Percentiles rank a stretch among this genome's conserved stretches.
Evolutionary conservation across 2,888 invertebrate species (phyloP).

Genomic region (Mythimna impura): DNA sequence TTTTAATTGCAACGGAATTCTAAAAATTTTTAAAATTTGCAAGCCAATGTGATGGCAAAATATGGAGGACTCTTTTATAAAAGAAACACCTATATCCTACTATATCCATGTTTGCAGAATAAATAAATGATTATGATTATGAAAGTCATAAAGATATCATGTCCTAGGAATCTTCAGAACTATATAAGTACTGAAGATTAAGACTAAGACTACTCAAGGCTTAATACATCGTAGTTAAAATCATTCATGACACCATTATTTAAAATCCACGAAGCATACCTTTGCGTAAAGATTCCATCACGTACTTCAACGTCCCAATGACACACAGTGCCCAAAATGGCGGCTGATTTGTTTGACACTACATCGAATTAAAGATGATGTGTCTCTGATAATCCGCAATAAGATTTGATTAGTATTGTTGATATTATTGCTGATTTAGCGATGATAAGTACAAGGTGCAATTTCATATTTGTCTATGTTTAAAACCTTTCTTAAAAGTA

Average conservation of each 20-base stretch:
- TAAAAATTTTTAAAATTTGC: too few relatives aligned
- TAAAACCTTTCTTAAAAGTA: too few relatives aligned
- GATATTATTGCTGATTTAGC: background rate
- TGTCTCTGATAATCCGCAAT: background rate
- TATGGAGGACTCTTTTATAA: too few relatives aligned
- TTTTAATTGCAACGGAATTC: too few relatives aligned
- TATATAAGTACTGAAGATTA: too few relatives aligned
- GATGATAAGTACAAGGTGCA: too few relatives aligned
- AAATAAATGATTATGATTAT: too few relatives aligned
- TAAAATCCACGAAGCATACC: constrained; percentile 5
- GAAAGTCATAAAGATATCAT: background rate
- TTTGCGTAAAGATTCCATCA: constrained; percentile 49
- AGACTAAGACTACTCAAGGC: background rate
- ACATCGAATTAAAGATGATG: constrained; percentile 24
- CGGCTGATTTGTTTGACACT: constrained; percentile 42
- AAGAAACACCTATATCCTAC: too few relatives aligned
- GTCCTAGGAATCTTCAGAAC: background rate
- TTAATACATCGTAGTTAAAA: background rate
- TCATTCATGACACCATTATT: background rate
- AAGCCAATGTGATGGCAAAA: too few relatives aligned
- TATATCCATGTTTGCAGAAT: too few relatives aligned
- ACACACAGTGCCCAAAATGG: constrained; percentile 55
- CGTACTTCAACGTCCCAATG: constrained; percentile 42
- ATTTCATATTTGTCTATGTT: background rate
- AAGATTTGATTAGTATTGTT: background rate